These are phyloP conservation scores for Heliopora coerulea DNA, from an alignment of 92 coral and sea anemone species.

Conservation along the genomic window DNA sequence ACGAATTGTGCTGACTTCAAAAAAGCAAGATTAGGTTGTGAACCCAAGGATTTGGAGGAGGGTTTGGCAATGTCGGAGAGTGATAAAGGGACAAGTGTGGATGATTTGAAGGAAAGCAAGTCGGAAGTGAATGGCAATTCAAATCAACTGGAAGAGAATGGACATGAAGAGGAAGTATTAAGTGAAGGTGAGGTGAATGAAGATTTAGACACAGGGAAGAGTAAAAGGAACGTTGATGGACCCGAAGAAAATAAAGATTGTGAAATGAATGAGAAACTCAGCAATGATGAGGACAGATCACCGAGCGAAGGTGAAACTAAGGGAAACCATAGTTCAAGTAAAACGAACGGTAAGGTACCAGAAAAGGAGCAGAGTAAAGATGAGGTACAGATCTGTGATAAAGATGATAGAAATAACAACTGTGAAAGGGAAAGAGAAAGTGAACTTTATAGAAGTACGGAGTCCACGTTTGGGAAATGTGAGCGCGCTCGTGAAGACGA, in stretches of 20 bases:
- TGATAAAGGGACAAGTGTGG: neutral
- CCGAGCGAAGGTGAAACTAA: neutral
- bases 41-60: neutral
- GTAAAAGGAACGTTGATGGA: neutral
- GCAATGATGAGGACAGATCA: neutral
- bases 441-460: neutral
- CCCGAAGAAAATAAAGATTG: neutral
- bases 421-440: neutral
- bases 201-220: neutral
- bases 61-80: neutral
- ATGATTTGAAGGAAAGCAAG: neutral
- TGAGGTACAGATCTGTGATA: neutral
- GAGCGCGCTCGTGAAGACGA: constrained; percentile 5
- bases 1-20: neutral
- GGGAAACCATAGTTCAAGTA: constrained; percentile 38
- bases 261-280: neutral
- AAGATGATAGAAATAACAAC: constrained; percentile 6
- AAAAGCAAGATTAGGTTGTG: neutral
- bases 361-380: neutral
- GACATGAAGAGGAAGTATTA: neutral
- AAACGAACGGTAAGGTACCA: constrained; percentile 38
- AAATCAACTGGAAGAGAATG: neutral
- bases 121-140: neutral
- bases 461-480: neutral
- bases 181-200: neutral